These are phyloP conservation scores for Epistrophe eligans DNA, from an alignment of 2,888 invertebrate species.

Conservation along the genomic window DNA sequence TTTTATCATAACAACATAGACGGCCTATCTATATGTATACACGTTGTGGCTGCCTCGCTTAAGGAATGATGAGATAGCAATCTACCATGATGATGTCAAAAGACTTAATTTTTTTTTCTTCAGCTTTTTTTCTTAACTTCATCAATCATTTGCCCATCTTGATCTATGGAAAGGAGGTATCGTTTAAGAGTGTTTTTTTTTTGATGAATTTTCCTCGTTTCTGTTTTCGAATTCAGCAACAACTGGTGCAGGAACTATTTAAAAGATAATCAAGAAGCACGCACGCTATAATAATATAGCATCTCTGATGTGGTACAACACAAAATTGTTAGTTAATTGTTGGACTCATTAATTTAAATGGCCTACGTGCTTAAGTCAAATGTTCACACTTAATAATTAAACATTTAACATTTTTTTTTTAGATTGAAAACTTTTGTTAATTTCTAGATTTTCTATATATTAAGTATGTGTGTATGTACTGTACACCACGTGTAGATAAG, in stretches of 20 bases:
- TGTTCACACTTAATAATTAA: slow-evolving; percentile 31
- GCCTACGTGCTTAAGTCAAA: slow-evolving; percentile 2
- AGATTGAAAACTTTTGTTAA: slow-evolving; percentile 4
- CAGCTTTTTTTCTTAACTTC: slow-evolving; percentile 34
- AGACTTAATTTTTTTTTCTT: slow-evolving; percentile 37
- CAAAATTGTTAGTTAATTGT: slow-evolving; percentile 54
- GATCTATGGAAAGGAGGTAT: slow-evolving; percentile 10
- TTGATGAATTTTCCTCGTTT: slow-evolving; percentile 30
- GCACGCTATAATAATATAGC: slow-evolving; percentile 5
- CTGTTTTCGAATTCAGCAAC: slow-evolving; percentile 32
- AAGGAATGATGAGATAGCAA: slow-evolving; percentile 47
- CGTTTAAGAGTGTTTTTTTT: slow-evolving; percentile 10
- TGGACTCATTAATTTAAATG: slow-evolving; percentile 52
- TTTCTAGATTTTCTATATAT: neutral
- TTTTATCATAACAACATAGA: slow-evolving; percentile 33
- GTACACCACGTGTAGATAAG: neutral
- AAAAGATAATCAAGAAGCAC: slow-evolving; percentile 30
- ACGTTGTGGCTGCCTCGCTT: slow-evolving; percentile 26
- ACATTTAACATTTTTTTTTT: slow-evolving; percentile 8
- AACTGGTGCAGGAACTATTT: slow-evolving; percentile 45
- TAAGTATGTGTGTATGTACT: neutral
- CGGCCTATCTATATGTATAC: slow-evolving; percentile 52
- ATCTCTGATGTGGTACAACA: slow-evolving; percentile 11
- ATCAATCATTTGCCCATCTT: slow-evolving; percentile 56
- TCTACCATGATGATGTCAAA: slow-evolving; percentile 60